Base-by-base conservation (phyloP, 2,113 vertebrate genomes). In the Erythrocercus mccallii region DNA sequence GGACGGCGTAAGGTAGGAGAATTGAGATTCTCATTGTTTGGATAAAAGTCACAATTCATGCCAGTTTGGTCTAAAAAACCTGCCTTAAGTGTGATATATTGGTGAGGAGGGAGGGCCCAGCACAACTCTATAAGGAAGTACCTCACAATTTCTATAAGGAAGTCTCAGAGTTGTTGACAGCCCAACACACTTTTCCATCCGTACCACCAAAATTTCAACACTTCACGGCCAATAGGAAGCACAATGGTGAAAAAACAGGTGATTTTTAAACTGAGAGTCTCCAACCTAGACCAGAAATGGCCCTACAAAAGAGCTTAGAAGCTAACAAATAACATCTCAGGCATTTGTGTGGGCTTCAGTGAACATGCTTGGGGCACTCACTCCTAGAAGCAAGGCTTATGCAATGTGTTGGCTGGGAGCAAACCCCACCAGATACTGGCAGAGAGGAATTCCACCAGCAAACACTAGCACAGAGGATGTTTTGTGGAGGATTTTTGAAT, bases 391-490 rank as follows among this genome's bases (percentile, higher is more conserved):
- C 44, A 50, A 65, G 51, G 31, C 56, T 92, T 42, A 25, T 2
- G 69, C 47, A 44, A 8, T 40, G 19, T 24, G 47, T 35, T 93
- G 72, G 42, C 88, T 89, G 81, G 68, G 92, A 87, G 72, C 81
- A 96, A 91, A 76, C 74, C 2, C 2, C 91, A 93, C 28, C 50
- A 86, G 86, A 58, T 35, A 10, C 71, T 88, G 58, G 61, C 58
- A 66, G 79, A 93, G 82, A 50, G 77, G 81, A 97, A 95, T 92
- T 89, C 72, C 94, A 86, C 10, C 83, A 92, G 72, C 80, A 57
- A 56, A 79, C 80, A 68, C 51, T 3, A 78, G 44, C 56, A 89
- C 89, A 95, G 83, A 89, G 69, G 44, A 71, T 72, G 77, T 65
- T 92, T 89, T 92, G 57, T 85, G 73, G 48, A 81, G 48, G 57